Conservation (phyloP, 2,113 vertebrate species). For the Dunckerocampus dactyliophorus region DNA sequence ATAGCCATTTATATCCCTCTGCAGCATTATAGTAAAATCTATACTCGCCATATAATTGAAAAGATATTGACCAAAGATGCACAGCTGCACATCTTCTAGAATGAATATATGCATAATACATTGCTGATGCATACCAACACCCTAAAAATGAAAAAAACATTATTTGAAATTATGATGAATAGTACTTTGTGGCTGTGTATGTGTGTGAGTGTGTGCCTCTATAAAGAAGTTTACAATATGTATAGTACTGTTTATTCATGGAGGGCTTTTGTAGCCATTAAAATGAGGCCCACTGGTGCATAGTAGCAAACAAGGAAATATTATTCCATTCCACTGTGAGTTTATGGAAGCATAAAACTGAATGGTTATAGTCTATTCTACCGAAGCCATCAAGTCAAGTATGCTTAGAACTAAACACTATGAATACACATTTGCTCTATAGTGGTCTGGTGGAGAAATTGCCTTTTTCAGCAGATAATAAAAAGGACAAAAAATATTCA, state of each 20-base stretch:
- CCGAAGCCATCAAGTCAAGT: slow-evolving; percentile 22
- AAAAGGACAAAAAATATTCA: neutral
- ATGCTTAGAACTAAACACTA: slow-evolving; percentile 5
- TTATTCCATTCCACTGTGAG: slow-evolving; percentile 27
- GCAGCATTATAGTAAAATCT: slow-evolving; percentile 40
- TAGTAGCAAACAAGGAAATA: slow-evolving; percentile 26
- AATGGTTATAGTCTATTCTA: slow-evolving; percentile 19
- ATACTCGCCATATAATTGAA: slow-evolving; percentile 36
- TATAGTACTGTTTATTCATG: slow-evolving; percentile 26
- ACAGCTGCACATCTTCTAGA: slow-evolving; percentile 37
- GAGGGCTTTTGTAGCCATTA: slow-evolving; percentile 35
- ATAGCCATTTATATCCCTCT: slow-evolving; percentile 46
- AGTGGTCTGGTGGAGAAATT: neutral
- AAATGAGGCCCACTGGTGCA: slow-evolving; percentile 28
- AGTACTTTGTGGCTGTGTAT: slow-evolving; percentile 12
- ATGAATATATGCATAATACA: slow-evolving; percentile 47
- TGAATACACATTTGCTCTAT: slow-evolving; percentile 10
- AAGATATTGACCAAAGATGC: slow-evolving; percentile 46
- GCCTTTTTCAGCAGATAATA: neutral
- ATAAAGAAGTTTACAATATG: slow-evolving; percentile 29
- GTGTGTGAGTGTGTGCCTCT: slow-evolving; percentile 4
- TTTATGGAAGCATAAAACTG: slow-evolving; percentile 23
- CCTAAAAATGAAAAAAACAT: slow-evolving; percentile 56
- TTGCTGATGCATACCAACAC: slow-evolving; percentile 42
- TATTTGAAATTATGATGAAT: slow-evolving; percentile 49